Conservation (phyloP, 2,797 vertebrate genomes). For the Pogonophryne albipinna region DNA sequence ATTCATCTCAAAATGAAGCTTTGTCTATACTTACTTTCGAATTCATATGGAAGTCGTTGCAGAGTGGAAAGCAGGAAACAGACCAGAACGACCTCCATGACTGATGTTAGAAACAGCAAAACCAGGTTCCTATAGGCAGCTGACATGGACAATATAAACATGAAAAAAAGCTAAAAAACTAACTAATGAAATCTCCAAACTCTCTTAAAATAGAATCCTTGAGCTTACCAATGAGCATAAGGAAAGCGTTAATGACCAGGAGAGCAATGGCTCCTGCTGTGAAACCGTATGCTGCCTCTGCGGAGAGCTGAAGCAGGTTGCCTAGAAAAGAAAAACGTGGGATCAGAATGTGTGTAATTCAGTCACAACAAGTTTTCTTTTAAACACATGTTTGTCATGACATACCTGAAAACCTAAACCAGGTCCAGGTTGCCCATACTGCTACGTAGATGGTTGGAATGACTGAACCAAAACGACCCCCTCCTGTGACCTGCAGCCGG, state of each 20-base stretch:
- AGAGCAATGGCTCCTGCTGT: conserved; percentile 88
- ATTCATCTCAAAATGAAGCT: background rate
- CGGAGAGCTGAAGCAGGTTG: conserved; percentile 70
- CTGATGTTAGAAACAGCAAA: conserved; percentile 82
- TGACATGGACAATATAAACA: conserved; percentile 58
- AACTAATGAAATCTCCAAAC: background rate
- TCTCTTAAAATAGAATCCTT: background rate
- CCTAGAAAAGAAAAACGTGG: conserved; percentile 69
- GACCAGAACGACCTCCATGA: conserved; percentile 88
- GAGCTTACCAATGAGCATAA: conserved; percentile 87
- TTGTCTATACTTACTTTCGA: conserved; percentile 85
- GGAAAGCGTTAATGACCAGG: conserved; percentile 87
- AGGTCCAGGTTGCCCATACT: conserved; percentile 91
- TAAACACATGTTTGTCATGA: background rate
- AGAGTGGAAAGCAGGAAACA: conserved; percentile 90
- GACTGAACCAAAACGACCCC: conserved; percentile 85
- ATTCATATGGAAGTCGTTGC: conserved; percentile 82
- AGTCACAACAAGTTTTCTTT: background rate
- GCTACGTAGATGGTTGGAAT: conserved; percentile 87
- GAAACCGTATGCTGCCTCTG: conserved; percentile 78
- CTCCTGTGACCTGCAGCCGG: conserved; percentile 85
- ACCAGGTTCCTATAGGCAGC: conserved; percentile 87
- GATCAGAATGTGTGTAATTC: conserved; percentile 11
- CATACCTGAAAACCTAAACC: conserved; percentile 91
- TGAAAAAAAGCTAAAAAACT: background rate